Percentiles rank a stretch among this genome's conserved stretches.
These are phyloP conservation scores for Otolemur crassicaudatus DNA, from an alignment of 2,797 vertebrate species.

Conservation along the genomic window DNA sequence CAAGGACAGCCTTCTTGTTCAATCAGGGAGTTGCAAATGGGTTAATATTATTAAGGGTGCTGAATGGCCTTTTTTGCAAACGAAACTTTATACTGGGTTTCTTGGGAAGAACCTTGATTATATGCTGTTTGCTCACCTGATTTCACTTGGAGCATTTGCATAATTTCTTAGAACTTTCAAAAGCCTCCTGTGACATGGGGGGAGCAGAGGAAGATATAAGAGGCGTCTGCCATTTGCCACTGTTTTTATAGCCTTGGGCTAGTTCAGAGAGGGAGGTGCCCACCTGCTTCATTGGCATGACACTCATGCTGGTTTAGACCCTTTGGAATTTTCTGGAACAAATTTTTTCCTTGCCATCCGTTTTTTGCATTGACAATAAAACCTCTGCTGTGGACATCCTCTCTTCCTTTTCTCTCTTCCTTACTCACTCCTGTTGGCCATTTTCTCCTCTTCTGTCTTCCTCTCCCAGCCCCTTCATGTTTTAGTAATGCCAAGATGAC, in stretches of 20 bases:
- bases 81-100: conserved; percentile 43
- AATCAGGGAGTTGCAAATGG: not conserved
- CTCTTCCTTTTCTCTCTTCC: conserved; percentile 32
- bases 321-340: conserved; percentile 48
- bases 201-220: conserved; percentile 80
- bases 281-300: conserved; percentile 50
- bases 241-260: conserved; percentile 52
- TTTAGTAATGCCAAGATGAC: conserved; percentile 52
- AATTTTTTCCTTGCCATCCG: not conserved
- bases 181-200: conserved; percentile 65
- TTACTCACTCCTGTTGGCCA: conserved; percentile 66
- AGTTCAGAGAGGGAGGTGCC: conserved; percentile 58
- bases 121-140: conserved; percentile 55
- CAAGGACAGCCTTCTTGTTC: not conserved
- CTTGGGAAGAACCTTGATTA: conserved; percentile 39
- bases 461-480: conserved; percentile 72
- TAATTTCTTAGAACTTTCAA: conserved; percentile 50
- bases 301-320: conserved; percentile 15
- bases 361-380: conserved; percentile 43
- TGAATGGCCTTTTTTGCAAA: conserved; percentile 58
- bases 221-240: conserved; percentile 40
- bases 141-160: conserved; percentile 61
- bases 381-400: not conserved
- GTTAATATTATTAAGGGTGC: not conserved
- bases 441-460: conserved; percentile 75